Conservation (phyloP, 2,888 invertebrate genomes). For the Microplitis manilae region DNA sequence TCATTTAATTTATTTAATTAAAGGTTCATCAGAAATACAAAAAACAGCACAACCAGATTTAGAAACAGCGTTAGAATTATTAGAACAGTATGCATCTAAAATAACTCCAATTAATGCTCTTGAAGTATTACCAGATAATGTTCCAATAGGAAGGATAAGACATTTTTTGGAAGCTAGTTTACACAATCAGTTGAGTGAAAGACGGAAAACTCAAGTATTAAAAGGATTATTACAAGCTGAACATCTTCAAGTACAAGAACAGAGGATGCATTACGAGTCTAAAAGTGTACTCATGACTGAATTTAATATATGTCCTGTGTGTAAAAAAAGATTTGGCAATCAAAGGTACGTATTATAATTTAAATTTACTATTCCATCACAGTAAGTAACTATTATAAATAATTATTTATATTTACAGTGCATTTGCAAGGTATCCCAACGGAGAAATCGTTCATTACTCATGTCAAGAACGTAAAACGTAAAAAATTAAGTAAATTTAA, state of each 20-base stretch:
- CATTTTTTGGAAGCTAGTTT: conserved; percentile 86
- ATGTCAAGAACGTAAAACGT: conserved; percentile 78
- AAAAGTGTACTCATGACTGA: conserved; percentile 89
- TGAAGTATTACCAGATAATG: conserved; percentile 85
- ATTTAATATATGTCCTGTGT: conserved; percentile 90
- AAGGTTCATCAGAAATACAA: conserved; percentile 64
- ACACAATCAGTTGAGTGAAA: conserved; percentile 81
- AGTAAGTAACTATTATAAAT: conserved; percentile 23
- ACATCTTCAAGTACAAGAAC: conserved; percentile 86
- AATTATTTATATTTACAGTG: conserved; percentile 75
- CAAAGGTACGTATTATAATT: conserved; percentile 77
- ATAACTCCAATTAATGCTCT: conserved; percentile 88
- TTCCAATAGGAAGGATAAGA: conserved; percentile 83
- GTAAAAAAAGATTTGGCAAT: conserved; percentile 93
- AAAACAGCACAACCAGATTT: conserved; percentile 82
- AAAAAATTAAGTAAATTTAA: conserved; percentile 42
- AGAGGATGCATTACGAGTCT: conserved; percentile 85
- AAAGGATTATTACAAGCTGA: conserved; percentile 90
- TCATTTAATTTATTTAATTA: conserved; percentile 46
- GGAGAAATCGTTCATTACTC: conserved; percentile 95
- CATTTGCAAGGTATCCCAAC: conserved; percentile 92
- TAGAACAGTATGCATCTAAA: conserved; percentile 88
- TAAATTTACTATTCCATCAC: neutral
- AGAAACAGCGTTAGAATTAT: conserved; percentile 83
- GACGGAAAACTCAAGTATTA: conserved; percentile 83